A percentile compares a stretch with the other conserved stretches of the same genome.
These are phyloP conservation scores for Etheostoma spectabile DNA, from an alignment of 2,113 vertebrate species.

Conservation along the genomic window DNA sequence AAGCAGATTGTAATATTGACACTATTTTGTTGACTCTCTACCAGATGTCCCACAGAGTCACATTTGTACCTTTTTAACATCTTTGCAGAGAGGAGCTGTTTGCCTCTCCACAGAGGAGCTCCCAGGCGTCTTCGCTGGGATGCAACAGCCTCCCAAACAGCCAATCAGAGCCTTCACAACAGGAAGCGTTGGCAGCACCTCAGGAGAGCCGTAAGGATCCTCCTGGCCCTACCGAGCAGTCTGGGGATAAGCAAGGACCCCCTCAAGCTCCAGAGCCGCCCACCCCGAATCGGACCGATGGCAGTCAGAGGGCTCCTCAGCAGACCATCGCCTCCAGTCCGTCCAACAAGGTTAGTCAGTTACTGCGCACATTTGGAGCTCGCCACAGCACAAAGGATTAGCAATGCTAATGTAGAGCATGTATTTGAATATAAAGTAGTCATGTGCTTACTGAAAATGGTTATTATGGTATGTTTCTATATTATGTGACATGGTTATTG, in stretches of 20 bases:
- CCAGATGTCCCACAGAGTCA: neutral
- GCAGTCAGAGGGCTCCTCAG: conserved; percentile 62
- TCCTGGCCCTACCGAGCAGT: neutral
- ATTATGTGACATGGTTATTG: too few species aligned
- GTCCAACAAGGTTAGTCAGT: conserved; percentile 68
- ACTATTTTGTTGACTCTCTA: too few species aligned
- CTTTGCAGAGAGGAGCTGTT: conserved; percentile 82
- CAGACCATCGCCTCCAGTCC: conserved; percentile 61
- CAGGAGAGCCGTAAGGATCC: conserved; percentile 18
- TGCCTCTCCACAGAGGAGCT: conserved; percentile 73
- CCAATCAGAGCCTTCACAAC: conserved; percentile 57
- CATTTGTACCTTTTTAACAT: neutral
- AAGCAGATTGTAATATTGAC: neutral
- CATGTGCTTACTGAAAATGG: too few species aligned
- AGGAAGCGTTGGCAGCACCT: conserved; percentile 3
- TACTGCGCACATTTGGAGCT: neutral
- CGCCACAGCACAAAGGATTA: too few species aligned
- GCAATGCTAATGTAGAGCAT: too few species aligned
- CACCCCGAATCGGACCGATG: conserved; percentile 20
- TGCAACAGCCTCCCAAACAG: conserved; percentile 69
- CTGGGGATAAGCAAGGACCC: conserved; percentile 52
- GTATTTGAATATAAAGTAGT: too few species aligned
- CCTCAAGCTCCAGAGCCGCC: conserved; percentile 1
- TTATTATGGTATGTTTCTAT: too few species aligned
- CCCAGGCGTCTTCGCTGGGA: conserved; percentile 57